Percentiles rank a stretch among this genome's conserved stretches.
Evolutionary conservation across 2,113 vertebrate genomes (phyloP).

Genomic region (Sciurus niger): DNA sequence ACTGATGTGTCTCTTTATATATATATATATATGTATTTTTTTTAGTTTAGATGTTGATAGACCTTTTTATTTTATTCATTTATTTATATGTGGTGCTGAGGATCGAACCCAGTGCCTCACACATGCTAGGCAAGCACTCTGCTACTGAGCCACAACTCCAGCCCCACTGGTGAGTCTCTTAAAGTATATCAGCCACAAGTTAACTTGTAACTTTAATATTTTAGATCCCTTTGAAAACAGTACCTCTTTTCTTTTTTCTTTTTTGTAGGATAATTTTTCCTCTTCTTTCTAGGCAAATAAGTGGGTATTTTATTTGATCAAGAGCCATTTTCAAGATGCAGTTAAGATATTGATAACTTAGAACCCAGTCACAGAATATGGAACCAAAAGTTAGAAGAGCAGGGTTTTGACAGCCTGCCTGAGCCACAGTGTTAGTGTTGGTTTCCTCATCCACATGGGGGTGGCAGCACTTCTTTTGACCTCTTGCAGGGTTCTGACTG

Average conservation of each 20-base stretch:
- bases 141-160: too few relatives aligned
- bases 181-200: background rate
- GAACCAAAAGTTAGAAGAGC: background rate
- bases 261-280: too few relatives aligned
- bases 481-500: background rate
- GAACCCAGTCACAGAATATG: background rate
- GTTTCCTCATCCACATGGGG: background rate
- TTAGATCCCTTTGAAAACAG: constrained; percentile 15
- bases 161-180: background rate
- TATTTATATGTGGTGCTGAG: too few relatives aligned
- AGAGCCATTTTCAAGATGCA: constrained; percentile 35
- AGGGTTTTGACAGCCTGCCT: background rate
- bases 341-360: background rate
- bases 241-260: background rate
- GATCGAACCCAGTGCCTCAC: too few relatives aligned
- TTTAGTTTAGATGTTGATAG: too few relatives aligned
- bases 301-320: constrained; percentile 43
- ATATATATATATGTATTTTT: too few relatives aligned
- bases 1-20: background rate
- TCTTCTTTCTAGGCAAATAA: background rate
- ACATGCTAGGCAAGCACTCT: too few relatives aligned
- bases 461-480: background rate
- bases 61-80: too few relatives aligned
- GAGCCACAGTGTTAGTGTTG: background rate
- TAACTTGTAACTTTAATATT: background rate